phyloP scores from a whole-genome alignment of 2,797 vertebrate species.

The Chloroceryle amazona region DNA sequence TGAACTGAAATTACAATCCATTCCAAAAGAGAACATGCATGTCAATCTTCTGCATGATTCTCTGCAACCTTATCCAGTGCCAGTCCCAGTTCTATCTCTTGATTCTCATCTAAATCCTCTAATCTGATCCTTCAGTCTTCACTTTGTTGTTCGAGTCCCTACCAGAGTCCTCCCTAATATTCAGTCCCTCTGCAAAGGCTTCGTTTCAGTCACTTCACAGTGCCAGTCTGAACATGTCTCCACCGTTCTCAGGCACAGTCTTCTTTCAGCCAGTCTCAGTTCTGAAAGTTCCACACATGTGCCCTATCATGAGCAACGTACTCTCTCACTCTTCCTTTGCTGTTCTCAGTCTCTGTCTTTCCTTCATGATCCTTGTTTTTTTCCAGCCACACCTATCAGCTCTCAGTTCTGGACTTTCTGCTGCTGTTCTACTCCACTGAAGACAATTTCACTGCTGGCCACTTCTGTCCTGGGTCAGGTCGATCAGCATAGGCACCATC shows the following conservation, averaged over 20 bases:
- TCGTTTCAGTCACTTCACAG: background rate
- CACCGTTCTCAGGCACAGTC: background rate
- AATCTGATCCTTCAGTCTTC: background rate
- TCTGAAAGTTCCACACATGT: background rate
- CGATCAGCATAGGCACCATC: background rate
- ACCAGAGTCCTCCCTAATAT: background rate
- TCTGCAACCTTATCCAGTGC: background rate
- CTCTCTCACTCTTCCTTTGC: background rate
- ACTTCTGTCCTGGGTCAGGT: background rate
- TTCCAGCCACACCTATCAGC: background rate
- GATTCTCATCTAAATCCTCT: background rate
- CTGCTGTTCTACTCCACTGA: background rate
- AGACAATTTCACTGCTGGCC: background rate
- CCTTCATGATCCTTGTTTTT: background rate
- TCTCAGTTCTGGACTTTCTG: background rate
- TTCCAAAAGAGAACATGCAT: background rate
- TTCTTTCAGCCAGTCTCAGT: background rate
- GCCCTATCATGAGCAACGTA: background rate
- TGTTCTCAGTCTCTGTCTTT: background rate
- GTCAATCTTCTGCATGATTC: background rate
- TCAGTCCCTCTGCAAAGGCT: background rate
- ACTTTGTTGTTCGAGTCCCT: background rate
- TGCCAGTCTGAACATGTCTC: background rate
- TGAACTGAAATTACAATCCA: background rate
- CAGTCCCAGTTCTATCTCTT: background rate